phyloP scores from a whole-genome alignment of 2,113 vertebrate genomes.

The Oncorhynchus masou region DNA sequence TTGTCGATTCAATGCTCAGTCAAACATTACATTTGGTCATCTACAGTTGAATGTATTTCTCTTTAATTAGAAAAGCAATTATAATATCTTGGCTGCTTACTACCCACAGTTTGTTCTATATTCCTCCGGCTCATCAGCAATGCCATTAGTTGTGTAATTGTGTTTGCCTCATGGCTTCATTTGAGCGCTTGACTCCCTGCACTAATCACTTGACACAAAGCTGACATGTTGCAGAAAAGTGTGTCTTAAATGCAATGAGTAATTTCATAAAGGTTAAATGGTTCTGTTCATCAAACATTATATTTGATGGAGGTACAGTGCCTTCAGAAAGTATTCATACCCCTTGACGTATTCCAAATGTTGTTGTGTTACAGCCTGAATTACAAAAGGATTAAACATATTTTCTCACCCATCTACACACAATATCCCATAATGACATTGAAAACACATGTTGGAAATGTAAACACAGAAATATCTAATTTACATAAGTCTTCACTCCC shows the following conservation, averaged over 20 bases:
- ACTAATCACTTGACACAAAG: neutral
- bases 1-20: constrained; percentile 38
- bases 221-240: constrained; percentile 2
- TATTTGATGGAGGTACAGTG: too few species aligned
- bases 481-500: too few species aligned
- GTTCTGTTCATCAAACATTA: neutral
- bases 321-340: too few species aligned
- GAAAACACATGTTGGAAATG: too few species aligned
- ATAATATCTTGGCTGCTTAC: constrained; percentile 31
- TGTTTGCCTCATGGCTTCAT: constrained; percentile 4
- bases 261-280: neutral
- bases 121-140: constrained; percentile 4
- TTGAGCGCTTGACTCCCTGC: constrained; percentile 12
- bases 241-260: neutral
- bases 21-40: constrained; percentile 45
- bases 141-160: constrained; percentile 12
- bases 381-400: too few species aligned
- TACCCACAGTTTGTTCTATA: constrained; percentile 24
- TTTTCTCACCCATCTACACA: too few species aligned
- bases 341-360: too few species aligned
- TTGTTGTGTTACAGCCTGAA: too few species aligned
- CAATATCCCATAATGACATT: too few species aligned
- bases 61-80: constrained; percentile 52
- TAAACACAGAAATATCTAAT: too few species aligned
- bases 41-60: constrained; percentile 33